These are phyloP conservation scores for Perca schrenkii DNA, from an alignment of 2,113 vertebrate species.

Conservation along the genomic window DNA sequence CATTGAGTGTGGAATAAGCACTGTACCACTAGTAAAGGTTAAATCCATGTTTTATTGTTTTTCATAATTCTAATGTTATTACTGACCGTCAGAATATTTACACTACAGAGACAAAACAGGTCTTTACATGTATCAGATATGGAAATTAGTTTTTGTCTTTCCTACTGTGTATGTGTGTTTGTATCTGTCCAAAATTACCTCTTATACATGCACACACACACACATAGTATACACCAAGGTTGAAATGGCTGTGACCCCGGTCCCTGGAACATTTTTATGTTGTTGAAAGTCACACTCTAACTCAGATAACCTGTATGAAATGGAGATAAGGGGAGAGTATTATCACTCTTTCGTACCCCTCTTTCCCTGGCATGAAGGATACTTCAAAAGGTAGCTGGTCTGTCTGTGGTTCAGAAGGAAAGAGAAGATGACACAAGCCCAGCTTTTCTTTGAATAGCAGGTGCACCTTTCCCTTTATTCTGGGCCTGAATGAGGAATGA, in stretches of 20 bases:
- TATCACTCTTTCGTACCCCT: slow-evolving; percentile 40
- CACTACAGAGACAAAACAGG: slow-evolving; percentile 60
- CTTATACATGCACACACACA: slow-evolving; percentile 20
- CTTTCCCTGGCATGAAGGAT: slow-evolving; percentile 63
- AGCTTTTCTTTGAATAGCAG: slow-evolving; percentile 79
- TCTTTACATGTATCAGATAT: slow-evolving; percentile 62
- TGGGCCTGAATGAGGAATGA: slow-evolving; percentile 65
- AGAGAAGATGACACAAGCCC: slow-evolving; percentile 69
- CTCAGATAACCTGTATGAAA: slow-evolving; percentile 65
- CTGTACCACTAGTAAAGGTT: slow-evolving; percentile 45
- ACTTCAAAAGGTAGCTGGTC: slow-evolving; percentile 78
- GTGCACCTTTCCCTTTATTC: slow-evolving; percentile 75
- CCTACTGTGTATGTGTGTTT: slow-evolving; percentile 18
- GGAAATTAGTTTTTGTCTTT: slow-evolving; percentile 48
- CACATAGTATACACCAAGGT: slow-evolving; percentile 45
- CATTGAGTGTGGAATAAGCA: slow-evolving; percentile 36
- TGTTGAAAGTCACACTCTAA: slow-evolving; percentile 58
- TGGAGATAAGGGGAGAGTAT: slow-evolving; percentile 65
- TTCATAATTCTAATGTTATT: slow-evolving; percentile 46
- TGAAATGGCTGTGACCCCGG: slow-evolving; percentile 40
- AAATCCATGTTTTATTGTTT: slow-evolving; percentile 61
- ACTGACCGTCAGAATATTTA: slow-evolving; percentile 69
- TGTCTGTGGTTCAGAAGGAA: slow-evolving; percentile 66
- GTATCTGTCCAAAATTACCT: slow-evolving; percentile 36
- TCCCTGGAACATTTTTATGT: slow-evolving; percentile 54